Base-by-base conservation (phyloP, 2,797 vertebrate species). In the Acanthopagrus latus region DNA sequence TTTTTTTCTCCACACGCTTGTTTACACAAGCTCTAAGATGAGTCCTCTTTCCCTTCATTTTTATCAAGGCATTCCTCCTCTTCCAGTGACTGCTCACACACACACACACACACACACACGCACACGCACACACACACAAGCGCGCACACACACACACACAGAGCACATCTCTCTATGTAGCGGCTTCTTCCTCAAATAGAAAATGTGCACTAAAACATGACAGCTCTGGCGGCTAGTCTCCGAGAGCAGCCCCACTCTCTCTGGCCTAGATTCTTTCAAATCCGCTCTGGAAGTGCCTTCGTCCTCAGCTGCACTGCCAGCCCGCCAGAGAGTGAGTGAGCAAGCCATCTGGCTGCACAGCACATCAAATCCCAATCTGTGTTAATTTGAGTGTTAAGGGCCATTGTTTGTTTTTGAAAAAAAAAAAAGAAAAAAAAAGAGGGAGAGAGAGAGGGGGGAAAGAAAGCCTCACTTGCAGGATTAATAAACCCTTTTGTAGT, bases 321-420 rank as follows among this genome's bases (percentile, higher is more conserved):
- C 81, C 88, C 81, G 88, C 85, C 88, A 89, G 90, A 90, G 89
- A 92, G 91, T 65, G 88, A 91, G 89, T 70, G 89, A 92, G 90
- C 88, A 71, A 92, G 93, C 91, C 90, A 93, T 93, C 92, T 94
- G 90, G 91, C 92, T 86, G 79, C 87, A 90, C 86, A 80, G 89
- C 93, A 91, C 89, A 93, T 94, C 90, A 95, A 95, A 94, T 94
- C 92, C 91, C 89, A 93, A 94, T 95, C 94, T 93, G 92, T 94
- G 93, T 93, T 95, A 89, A 94, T 93, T 94, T 93, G 91, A 93
- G 90, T 94, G 91, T 93, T 93, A 91, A 89, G 92, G 92, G 87
- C 87, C 90, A 93, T 93, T 94, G 90, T 95, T 94, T 92, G 93
- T 92, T 93, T 94, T 91, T 66, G 82, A 83, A 58, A 67, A 69